These are phyloP conservation scores for Hylaea fasciaria DNA, from an alignment of 2,888 invertebrate species.

Conservation along the genomic window DNA sequence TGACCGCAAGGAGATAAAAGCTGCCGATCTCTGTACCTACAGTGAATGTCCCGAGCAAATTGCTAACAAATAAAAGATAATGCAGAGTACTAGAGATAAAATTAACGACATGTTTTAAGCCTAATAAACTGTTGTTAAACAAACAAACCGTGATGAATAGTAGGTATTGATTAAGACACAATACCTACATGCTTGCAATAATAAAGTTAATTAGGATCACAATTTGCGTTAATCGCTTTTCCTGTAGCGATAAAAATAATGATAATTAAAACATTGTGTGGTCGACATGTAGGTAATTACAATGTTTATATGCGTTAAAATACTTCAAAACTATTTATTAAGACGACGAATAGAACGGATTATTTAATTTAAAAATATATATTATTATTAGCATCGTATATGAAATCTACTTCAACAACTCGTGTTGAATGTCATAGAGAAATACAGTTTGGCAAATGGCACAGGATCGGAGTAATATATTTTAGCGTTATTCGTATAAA, in stretches of 20 bases:
- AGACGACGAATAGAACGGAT: no score
- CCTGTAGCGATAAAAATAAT: constrained; percentile 25
- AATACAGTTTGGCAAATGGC: constrained; percentile 47
- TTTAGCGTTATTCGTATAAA: constrained; percentile 43
- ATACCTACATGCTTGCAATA: constrained; percentile 14
- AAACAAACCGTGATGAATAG: constrained; percentile 1
- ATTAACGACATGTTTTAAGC: constrained; percentile 9
- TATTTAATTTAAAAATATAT: no score
- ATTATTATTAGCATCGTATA: not conserved
- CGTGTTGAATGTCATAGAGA: constrained; percentile 46
- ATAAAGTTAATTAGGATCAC: constrained; percentile 21
- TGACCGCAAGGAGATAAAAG: constrained; percentile 49
- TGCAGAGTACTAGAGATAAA: constrained; percentile 25
- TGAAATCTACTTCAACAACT: constrained; percentile 9
- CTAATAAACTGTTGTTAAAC: constrained; percentile 5
- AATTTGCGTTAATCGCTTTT: constrained; percentile 24
- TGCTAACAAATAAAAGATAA: constrained; percentile 30
- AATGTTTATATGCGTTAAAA: no score
- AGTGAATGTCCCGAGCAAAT: constrained; percentile 21
- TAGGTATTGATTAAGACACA: not conserved
- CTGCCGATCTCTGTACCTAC: constrained; percentile 15
- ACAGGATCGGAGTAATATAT: constrained; percentile 44
- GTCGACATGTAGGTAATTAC: not conserved
- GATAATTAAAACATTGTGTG: constrained; percentile 10
- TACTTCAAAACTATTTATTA: no score